Base-by-base conservation (phyloP, 2,888 invertebrate genomes). In the Eubasilissa splendida region DNA sequence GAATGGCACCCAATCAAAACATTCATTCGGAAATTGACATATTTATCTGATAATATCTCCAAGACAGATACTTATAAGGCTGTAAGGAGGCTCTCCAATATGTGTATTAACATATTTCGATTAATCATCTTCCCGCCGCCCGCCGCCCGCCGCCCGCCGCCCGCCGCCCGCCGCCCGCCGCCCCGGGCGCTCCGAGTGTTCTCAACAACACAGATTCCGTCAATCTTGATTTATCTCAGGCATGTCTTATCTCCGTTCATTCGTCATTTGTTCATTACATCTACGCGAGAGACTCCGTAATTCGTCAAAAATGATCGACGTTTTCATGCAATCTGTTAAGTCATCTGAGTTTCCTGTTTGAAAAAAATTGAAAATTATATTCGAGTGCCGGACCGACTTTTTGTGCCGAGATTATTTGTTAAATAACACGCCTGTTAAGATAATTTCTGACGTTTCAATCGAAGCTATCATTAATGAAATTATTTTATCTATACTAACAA, bases 171-270 rank as follows among this genome's bases (percentile, higher is more conserved):
- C 42, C 50, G 54, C 22, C 22, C 22, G 22, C 11, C 52, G 53
- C 65, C 65, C 22, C 10, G 70, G 66, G 59, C 58, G 58, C 52
- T 58, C 2, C 33, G 65, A 74, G 74, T 58, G 77, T 80, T 80
- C 74, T 77, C 74, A 77, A 63, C 80, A 76, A 71, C 80, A 76
- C 60, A 63, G 52, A 58, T 54, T 66, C 81, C 60, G 77, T 78
- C 81, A 79, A 59, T 78, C 66, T 73, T 74, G 75, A 79, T 79
- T 79, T 63, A 80, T 80, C 75, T 79, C 52, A 50, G 66, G 65
- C 73, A 74, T 11, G 58, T 50, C 79, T 79, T 74, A 79, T 79
- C 79, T 79, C 53, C 52, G 76, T 14, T 33, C 63, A 78, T 78
- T 78, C 78, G 58, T 52, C 63, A 56, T 71, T 60, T 63, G 63